Conservation (phyloP, 2,113 vertebrate species). For the Gavia stellata region DNA sequence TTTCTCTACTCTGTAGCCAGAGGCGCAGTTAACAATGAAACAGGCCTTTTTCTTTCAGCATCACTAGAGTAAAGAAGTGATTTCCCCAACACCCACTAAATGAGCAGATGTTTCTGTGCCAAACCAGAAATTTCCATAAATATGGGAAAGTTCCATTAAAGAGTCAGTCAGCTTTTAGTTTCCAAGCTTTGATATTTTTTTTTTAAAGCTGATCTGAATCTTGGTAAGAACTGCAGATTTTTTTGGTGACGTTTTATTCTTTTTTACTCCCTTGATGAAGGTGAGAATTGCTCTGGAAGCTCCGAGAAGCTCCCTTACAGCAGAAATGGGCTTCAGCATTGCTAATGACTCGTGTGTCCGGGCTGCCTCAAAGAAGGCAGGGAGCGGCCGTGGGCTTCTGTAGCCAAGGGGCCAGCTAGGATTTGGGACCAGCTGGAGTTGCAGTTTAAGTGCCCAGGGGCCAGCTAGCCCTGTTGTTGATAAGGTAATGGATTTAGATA, state of each 20-base stretch:
- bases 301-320: background rate
- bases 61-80: background rate
- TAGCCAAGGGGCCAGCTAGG: background rate
- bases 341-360: background rate
- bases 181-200: background rate
- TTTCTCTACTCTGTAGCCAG: background rate
- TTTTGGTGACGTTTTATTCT: background rate
- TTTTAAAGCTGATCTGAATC: background rate
- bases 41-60: background rate
- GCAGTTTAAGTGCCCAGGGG: background rate
- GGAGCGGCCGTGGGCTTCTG: background rate
- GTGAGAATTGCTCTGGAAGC: background rate
- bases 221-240: background rate
- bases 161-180: background rate
- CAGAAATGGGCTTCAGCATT: background rate
- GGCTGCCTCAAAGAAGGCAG: background rate
- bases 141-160: background rate
- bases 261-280: background rate
- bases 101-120: background rate
- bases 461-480: background rate
- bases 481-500: background rate
- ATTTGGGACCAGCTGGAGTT: background rate
- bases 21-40: background rate
- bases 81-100: background rate
- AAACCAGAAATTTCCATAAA: background rate